Percentiles rank a stretch among this genome's conserved stretches.
These are phyloP conservation scores for Microtus richardsoni DNA, from an alignment of 2,113 vertebrate genomes.

Conservation along the genomic window DNA sequence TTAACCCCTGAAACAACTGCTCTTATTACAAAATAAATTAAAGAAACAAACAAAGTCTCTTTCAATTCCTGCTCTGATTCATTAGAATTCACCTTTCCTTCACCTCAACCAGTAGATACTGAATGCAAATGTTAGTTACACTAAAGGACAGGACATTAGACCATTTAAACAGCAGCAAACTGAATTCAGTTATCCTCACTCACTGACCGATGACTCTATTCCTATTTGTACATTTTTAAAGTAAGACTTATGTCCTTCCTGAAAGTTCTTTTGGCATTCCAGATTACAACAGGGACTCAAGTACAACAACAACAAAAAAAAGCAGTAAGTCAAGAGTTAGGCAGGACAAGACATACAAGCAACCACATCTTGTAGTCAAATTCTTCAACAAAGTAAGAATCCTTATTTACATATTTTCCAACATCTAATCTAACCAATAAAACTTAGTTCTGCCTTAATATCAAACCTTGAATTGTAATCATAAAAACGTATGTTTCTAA, in stretches of 20 bases:
- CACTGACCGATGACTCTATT: slow-evolving; percentile 80
- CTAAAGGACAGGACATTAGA: slow-evolving; percentile 77
- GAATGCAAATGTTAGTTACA: slow-evolving; percentile 80
- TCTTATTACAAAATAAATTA: slow-evolving; percentile 84
- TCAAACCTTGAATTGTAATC: slow-evolving; percentile 53
- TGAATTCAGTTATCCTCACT: slow-evolving; percentile 82
- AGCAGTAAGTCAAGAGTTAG: slow-evolving; percentile 86
- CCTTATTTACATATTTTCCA: slow-evolving; percentile 9
- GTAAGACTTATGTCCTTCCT: slow-evolving; percentile 87
- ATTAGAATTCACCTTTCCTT: slow-evolving; percentile 85
- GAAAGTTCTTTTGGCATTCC: slow-evolving; percentile 90
- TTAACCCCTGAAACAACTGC: slow-evolving; percentile 84
- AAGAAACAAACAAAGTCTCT: slow-evolving; percentile 87
- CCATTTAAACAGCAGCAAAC: slow-evolving; percentile 76
- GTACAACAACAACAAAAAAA: slow-evolving; percentile 84
- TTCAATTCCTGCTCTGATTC: slow-evolving; percentile 82
- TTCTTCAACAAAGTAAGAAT: slow-evolving; percentile 66
- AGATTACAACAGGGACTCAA: slow-evolving; percentile 88
- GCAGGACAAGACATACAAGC: slow-evolving; percentile 84
- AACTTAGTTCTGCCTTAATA: slow-evolving; percentile 34
- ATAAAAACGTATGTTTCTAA: slow-evolving; percentile 39
- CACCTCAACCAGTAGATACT: slow-evolving; percentile 73
- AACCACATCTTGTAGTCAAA: slow-evolving; percentile 84
- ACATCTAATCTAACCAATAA: slow-evolving; percentile 41
- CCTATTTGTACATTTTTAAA: slow-evolving; percentile 84